phyloP scores from a whole-genome alignment of 1,140 invertebrate genomes.

The Bradysia coprophila region DNA sequence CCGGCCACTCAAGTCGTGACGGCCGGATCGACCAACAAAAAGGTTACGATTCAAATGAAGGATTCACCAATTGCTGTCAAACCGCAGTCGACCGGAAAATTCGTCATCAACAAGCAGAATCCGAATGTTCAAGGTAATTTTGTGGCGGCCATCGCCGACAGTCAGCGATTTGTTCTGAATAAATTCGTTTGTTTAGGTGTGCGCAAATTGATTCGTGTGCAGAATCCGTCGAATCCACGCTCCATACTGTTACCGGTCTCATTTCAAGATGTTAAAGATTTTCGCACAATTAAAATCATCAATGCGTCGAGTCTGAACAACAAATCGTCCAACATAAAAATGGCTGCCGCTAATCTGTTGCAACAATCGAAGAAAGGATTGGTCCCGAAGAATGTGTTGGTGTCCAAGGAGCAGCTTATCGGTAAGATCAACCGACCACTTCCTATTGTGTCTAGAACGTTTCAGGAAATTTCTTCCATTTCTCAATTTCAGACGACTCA shows the following conservation, averaged over 20 bases:
- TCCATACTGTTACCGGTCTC: conserved; percentile 47
- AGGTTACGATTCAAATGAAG: conserved; percentile 3
- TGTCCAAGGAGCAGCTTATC: conserved; percentile 5
- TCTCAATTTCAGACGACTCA: conserved; percentile 8
- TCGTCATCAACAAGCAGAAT: conserved; percentile 5
- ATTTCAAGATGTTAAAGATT: conserved; percentile 44
- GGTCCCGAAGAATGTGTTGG: conserved; percentile 8
- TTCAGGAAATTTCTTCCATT: conserved; percentile 8
- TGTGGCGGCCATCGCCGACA: conserved; percentile 6
- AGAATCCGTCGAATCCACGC: conserved; percentile 27
- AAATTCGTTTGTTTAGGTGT: conserved; percentile 22
- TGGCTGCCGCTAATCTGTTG: conserved; percentile 26
- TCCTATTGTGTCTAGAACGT: conserved; percentile 6
- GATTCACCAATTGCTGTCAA: conserved; percentile 1
- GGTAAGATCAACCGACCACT: conserved; percentile 7
- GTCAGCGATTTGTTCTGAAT: conserved; percentile 25
- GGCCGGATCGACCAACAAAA: not conserved
- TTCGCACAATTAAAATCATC: conserved; percentile 51
- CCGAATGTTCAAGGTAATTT: not conserved
- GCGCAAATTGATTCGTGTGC: conserved; percentile 13
- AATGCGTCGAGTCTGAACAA: conserved; percentile 33
- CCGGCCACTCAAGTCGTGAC: not conserved
- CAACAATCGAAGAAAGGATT: conserved; percentile 21
- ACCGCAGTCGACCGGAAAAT: not conserved
- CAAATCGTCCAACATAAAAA: conserved; percentile 29